A percentile compares a stretch with the other conserved stretches of the same genome.
phyloP scores from a whole-genome alignment of 2,113 vertebrate species.

The Dipodomys merriami region DNA sequence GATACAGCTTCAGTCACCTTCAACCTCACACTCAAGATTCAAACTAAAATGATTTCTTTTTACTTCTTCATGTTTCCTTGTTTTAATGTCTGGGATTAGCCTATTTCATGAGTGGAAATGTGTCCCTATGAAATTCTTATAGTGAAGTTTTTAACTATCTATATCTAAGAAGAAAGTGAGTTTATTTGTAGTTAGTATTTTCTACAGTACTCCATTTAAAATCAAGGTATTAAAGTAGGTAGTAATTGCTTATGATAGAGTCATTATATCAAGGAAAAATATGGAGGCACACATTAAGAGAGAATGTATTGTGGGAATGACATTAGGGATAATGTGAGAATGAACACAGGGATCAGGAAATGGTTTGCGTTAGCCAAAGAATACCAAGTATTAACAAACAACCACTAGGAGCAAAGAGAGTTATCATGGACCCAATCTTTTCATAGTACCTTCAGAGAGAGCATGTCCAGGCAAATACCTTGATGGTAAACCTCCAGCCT shows the following conservation, averaged over 20 bases:
- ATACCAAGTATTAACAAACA: not conserved
- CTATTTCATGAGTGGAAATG: not conserved
- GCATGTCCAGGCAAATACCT: not conserved
- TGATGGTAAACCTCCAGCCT: not conserved
- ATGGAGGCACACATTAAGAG: not conserved
- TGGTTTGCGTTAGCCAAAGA: not conserved
- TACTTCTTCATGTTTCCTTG: slow-evolving; percentile 23
- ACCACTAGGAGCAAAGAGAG: not conserved
- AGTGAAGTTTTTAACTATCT: not conserved
- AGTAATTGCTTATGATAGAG: not conserved
- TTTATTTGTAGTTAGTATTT: slow-evolving; percentile 1
- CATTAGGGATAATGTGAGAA: not conserved
- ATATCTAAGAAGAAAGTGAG: not conserved
- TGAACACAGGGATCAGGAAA: not conserved
- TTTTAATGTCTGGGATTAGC: not conserved
- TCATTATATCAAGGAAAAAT: slow-evolving; percentile 29
- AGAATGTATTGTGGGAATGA: not conserved
- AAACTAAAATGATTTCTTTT: not conserved
- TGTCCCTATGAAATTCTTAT: not conserved
- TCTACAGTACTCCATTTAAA: not conserved
- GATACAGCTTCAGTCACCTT: slow-evolving; percentile 20
- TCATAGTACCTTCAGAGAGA: not conserved
- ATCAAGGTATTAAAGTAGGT: not conserved
- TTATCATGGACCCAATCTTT: not conserved
- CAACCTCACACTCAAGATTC: not conserved